phyloP scores from a whole-genome alignment of 2,888 invertebrate genomes.

The Leptopterna dolabrata region DNA sequence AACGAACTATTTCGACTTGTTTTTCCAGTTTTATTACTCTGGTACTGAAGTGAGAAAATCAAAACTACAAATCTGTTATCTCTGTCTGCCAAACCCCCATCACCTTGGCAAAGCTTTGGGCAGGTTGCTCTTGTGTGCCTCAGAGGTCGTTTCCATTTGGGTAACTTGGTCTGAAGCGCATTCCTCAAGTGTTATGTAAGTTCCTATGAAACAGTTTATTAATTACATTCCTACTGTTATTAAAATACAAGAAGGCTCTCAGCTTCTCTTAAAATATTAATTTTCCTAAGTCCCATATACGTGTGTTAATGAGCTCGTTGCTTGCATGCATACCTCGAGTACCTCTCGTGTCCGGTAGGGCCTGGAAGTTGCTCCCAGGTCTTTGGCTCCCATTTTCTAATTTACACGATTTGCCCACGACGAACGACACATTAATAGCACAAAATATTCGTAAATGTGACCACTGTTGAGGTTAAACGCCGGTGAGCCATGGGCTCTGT shows the following conservation, averaged over 20 bases:
- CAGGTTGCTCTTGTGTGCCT: background rate
- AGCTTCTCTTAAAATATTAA: background rate
- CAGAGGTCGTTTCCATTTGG: background rate
- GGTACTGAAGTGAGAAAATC: no score
- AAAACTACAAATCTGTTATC: no score
- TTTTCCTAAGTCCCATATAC: background rate
- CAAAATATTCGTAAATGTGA: conserved; percentile 8
- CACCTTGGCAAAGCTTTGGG: background rate
- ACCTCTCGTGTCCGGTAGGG: conserved; percentile 39
- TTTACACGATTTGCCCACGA: background rate
- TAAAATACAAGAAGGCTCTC: background rate
- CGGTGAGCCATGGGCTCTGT: conserved; percentile 52
- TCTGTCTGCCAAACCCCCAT: background rate
- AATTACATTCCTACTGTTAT: background rate
- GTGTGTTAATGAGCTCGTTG: background rate
- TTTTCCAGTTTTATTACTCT: no score
- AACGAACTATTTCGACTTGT: no score
- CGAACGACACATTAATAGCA: background rate
- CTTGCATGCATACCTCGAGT: conserved; percentile 33
- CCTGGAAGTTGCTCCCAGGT: background rate
- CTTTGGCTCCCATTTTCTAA: conserved; percentile 37
- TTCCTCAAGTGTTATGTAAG: background rate
- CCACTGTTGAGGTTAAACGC: background rate
- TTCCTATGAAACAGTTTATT: no score
- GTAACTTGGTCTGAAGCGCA: background rate